phyloP scores from a whole-genome alignment of 2,888 invertebrate genomes.

The Cremastinae sp. region DNA sequence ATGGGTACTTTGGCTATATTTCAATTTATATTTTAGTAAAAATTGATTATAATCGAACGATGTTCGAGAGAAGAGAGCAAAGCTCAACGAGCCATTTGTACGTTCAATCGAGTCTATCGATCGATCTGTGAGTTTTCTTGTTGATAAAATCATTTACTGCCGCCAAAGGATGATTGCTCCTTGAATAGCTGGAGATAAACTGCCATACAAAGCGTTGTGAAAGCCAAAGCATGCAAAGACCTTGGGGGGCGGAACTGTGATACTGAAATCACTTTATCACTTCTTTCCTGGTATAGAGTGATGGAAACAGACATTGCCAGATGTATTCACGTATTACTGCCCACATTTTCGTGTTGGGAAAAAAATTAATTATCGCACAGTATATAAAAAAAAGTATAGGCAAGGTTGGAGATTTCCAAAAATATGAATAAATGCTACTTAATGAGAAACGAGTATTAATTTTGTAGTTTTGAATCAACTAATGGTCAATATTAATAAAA shows the following conservation, averaged over 20 bases:
- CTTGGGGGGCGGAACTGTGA: slow-evolving; percentile 79
- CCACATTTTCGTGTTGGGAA: not conserved
- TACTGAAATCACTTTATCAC: slow-evolving; percentile 71
- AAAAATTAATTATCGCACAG: too few species aligned
- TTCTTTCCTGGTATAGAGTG: slow-evolving; percentile 52
- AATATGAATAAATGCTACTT: too few species aligned
- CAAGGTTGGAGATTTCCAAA: too few species aligned
- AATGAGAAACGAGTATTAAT: slow-evolving; percentile 12
- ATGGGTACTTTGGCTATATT: not conserved
- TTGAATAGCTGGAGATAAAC: slow-evolving; percentile 64
- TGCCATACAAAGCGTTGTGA: slow-evolving; percentile 64
- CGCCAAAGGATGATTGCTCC: slow-evolving; percentile 15
- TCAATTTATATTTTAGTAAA: not conserved
- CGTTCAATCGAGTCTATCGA: slow-evolving; percentile 1
- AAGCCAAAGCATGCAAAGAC: slow-evolving; percentile 66
- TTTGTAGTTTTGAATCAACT: slow-evolving; percentile 1
- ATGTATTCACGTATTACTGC: slow-evolving; percentile 57
- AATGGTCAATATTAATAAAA: not conserved
- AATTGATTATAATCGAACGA: not conserved
- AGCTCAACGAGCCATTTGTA: not conserved
- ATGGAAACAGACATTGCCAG: slow-evolving; percentile 66
- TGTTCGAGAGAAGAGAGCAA: not conserved
- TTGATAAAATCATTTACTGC: not conserved
- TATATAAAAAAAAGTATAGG: too few species aligned
- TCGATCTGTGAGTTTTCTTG: slow-evolving; percentile 7